Evolutionary conservation across 2,888 invertebrate genomes (phyloP), one percentile per base, ranked within the genome.

Genomic region (Busseola fusca): DNA sequence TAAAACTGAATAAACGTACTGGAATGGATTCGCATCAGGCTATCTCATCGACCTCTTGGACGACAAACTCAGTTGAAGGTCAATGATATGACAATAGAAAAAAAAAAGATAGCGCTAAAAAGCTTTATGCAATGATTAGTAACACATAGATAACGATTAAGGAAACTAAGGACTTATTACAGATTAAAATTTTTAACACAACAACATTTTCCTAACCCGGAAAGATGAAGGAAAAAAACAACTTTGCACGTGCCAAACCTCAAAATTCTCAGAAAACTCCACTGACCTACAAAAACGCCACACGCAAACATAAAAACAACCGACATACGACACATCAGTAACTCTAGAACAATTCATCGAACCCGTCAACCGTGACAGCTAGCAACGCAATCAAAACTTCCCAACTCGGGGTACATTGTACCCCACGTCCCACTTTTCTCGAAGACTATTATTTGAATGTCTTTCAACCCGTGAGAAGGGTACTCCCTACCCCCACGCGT

Each of bases 361-460:
- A 89, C 88, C 88, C 92, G 90, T 93, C 93, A 91, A 84, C 88
- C 91, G 89, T 90, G 92, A 92, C 94, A 92, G 91, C 88, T 89
- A 84, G 90, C 91, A 89, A 91, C 93, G 93, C 92, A 94, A 94
- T 94, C 94, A 94, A 93, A 94, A 94, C 93, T 94, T 93, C 90
- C 86, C 83, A 82, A 74, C 78, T 74, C 83, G 72, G 83, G 81
- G 85, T 84, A 85, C 84, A 87, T 72, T 86, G 83, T 86, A 79
- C 86, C 85, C 87, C 83, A 79, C 88, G 86, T 76, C 89, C 88
- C 88, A 88, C 88, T 88, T 88, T 89, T 88, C 94, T 94, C 93
- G 90, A 92, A 92, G 94, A 93, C 94, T 93, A 94, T 95, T 95
- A 95, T 95, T 94, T 93, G 94, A 93, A 94, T 95, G 95, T 95